phyloP scores from a whole-genome alignment of 2,113 vertebrate species.

The Natator depressus region DNA sequence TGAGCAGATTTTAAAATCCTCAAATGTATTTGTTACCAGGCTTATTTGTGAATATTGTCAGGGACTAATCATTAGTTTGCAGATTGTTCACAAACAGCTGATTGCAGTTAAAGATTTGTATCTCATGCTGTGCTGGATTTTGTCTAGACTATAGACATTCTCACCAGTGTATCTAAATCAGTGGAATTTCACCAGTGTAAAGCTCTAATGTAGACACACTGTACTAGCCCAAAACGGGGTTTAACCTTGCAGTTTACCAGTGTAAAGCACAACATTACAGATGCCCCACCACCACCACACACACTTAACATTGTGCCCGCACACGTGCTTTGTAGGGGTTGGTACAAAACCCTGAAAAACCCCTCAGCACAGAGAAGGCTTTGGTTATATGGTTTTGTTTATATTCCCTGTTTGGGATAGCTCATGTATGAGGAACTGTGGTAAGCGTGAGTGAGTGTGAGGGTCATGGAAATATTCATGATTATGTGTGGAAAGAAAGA shows the following conservation, averaged over 20 bases:
- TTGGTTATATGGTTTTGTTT: not conserved
- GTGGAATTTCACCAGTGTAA: not conserved
- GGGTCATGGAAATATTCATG: not conserved
- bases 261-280: constrained; percentile 4
- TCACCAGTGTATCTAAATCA: not conserved
- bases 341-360: not conserved
- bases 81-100: not conserved
- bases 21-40: not conserved
- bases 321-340: constrained; percentile 5
- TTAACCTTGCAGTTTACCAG: not conserved
- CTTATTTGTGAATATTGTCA: not conserved
- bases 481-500: not conserved
- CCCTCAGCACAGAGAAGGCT: rapidly evolving
- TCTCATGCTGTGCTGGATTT: not conserved
- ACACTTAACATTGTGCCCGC: not conserved
- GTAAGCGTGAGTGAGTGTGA: not conserved
- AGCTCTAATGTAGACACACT: not conserved
- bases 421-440: not conserved
- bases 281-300: not conserved
- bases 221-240: not conserved
- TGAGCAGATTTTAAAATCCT: not conserved
- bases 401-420: not conserved
- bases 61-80: not conserved
- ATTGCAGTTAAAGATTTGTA: not conserved
- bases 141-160: not conserved